A percentile compares a stretch with the other conserved stretches of the same genome.
Evolutionary conservation across 2,113 vertebrate species (phyloP).

Genomic region (Melanotaenia duboulayi): DNA sequence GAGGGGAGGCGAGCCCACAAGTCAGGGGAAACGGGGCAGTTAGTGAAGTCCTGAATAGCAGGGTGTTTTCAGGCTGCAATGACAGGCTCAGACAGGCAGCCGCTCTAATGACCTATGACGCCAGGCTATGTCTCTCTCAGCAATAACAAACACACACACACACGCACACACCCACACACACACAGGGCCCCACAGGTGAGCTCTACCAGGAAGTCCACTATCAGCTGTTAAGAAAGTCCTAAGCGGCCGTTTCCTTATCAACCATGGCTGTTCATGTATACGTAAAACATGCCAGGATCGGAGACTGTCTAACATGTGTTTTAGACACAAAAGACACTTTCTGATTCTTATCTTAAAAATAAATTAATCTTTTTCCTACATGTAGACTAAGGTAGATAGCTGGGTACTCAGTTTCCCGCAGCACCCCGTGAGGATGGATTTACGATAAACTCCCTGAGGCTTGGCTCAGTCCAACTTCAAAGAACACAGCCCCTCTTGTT

Average conservation of each 20-base stretch:
- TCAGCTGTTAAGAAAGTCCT: constrained; percentile 66
- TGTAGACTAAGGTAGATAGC: constrained; percentile 69
- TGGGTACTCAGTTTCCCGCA: constrained; percentile 64
- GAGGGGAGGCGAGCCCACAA: constrained; percentile 39
- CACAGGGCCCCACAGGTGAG: constrained; percentile 71
- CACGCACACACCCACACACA: constrained; percentile 17
- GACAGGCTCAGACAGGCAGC: constrained; percentile 83
- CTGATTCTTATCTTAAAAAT: constrained; percentile 70
- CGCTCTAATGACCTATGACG: constrained; percentile 82
- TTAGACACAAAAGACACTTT: constrained; percentile 58
- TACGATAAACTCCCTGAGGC: constrained; percentile 76
- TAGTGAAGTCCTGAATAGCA: constrained; percentile 78
- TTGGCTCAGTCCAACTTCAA: constrained; percentile 76
- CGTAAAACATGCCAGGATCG: constrained; percentile 22
- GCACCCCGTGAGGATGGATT: constrained; percentile 66
- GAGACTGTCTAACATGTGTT: constrained; percentile 49
- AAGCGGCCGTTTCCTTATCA: constrained; percentile 38
- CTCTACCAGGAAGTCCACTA: constrained; percentile 68
- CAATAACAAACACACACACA: constrained; percentile 76
- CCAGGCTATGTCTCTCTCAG: constrained; percentile 79
- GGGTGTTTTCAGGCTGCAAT: constrained; percentile 81
- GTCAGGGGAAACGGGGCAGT: constrained; percentile 63
- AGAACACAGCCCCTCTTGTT: constrained; percentile 75
- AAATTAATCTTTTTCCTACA: constrained; percentile 43
- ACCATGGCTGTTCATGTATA: constrained; percentile 37